Evolutionary conservation across 35 echinoderm and acorn worm genomes (phyloP).

Genomic region (Ophioderma brevispina): DNA sequence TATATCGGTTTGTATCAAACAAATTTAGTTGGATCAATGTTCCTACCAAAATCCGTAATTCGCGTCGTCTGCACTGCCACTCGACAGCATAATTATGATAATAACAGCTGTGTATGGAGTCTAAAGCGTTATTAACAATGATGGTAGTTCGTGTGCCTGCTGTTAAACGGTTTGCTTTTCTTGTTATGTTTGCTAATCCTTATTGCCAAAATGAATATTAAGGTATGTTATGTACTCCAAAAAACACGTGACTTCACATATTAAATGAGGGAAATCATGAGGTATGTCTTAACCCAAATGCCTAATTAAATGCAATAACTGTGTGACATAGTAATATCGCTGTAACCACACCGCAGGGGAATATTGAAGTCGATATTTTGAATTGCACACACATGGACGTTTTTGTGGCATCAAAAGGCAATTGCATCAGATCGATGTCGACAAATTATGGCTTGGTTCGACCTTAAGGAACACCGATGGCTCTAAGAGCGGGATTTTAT

Average conservation of each 20-base stretch:
- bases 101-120: too few relatives aligned
- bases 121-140: too few relatives aligned
- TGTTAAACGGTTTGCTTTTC: background rate
- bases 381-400: background rate
- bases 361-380: background rate
- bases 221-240: background rate
- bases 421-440: too few relatives aligned
- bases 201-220: background rate
- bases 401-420: background rate
- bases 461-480: too few relatives aligned
- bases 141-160: background rate
- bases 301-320: background rate
- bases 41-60: too few relatives aligned
- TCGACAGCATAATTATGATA: too few relatives aligned
- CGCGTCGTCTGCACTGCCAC: too few relatives aligned
- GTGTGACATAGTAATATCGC: background rate
- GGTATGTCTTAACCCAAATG: background rate
- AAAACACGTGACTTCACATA: background rate
- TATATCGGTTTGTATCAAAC: too few relatives aligned
- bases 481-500: too few relatives aligned
- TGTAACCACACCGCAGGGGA: background rate
- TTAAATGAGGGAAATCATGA: background rate
- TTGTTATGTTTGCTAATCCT: background rate
- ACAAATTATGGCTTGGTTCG: too few relatives aligned
- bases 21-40: too few relatives aligned